Evolutionary conservation across 1,140 invertebrate species (phyloP), one percentile per base, ranked within the genome.

Genomic region (Papilio polyxenes): DNA sequence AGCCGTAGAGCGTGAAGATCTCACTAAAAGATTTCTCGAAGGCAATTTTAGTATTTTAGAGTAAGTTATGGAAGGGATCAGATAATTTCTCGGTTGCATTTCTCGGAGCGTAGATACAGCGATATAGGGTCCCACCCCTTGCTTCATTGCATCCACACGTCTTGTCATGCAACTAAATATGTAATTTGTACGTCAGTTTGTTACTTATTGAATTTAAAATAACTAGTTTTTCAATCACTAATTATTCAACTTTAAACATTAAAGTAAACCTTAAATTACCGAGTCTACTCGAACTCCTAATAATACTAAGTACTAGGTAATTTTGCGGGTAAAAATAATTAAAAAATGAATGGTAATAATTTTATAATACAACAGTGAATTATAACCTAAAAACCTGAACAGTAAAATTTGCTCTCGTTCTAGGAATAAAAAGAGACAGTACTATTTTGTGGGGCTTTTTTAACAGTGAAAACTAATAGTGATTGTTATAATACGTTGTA

Each of bases 41-140:
- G 90, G 91, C 90, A 93, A 94, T 94, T 94, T 94, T 94, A 92
- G 92, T 92, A 92, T 92, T 94, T 94, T 91, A 94, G 88, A 90
- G 90, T 91, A 92, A 94, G 89, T 92, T 93, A 94, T 92, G 87
- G 87, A 87, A 87, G 85, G 89, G 88, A 94, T 93, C 92, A 87
- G 92, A 94, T 93, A 94, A 90, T 89, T 89, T 87, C 88, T 87
- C 83, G 88, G 89, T 90, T 89, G 91, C 88, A 89, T 91, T 91
- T 92, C 88, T 87, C 87, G 87, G 83, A 85, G 84, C 83, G 86
- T 78, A 86, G 91, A 93, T 92, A 92, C 83, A 83, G 82, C 83
- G 89, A 91, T 92, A 91, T 84, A n/a, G 48, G 23, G 78, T 69
- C 78, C 78, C 85, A 84, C 83, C 85, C 88, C 84, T 85, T 75